A percentile compares a stretch with the other conserved stretches of the same genome.
These are phyloP conservation scores for Synanthedon andrenaeformis DNA, from an alignment of 2,888 invertebrate species.

Conservation along the genomic window DNA sequence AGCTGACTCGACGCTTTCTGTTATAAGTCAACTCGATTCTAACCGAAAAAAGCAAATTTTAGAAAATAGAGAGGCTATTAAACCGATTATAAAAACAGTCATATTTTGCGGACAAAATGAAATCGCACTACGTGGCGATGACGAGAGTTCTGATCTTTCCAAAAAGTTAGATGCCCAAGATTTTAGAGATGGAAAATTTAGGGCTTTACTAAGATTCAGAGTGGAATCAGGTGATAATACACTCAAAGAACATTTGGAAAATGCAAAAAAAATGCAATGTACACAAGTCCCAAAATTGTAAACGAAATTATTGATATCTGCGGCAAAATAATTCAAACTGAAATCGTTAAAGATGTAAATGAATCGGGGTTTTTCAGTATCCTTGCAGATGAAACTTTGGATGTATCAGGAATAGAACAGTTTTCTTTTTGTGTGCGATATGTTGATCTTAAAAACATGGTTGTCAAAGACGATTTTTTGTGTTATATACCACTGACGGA, in stretches of 20 bases:
- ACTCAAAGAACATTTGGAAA: neutral
- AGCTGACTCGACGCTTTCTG: neutral
- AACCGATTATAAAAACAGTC: neutral
- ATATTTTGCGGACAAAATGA: neutral
- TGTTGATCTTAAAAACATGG: neutral
- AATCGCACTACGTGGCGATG: neutral
- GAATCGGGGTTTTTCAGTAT: neutral
- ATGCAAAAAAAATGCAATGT: neutral
- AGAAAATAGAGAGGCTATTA: neutral
- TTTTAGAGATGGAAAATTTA: neutral
- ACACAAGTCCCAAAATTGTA: neutral
- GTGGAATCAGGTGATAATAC: neutral
- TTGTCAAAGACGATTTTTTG: neutral
- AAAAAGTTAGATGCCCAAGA: no score
- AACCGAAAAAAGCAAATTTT: neutral
- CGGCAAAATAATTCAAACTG: slow-evolving; percentile 1
- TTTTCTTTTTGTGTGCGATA: neutral
- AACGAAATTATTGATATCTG: slow-evolving; percentile 2
- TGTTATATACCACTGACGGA: neutral
- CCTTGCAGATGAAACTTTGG: neutral
- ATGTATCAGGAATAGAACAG: neutral
- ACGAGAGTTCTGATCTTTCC: neutral
- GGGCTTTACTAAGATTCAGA: neutral
- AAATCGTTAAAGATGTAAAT: neutral
- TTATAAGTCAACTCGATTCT: neutral